These are phyloP conservation scores for Globodera rostochiensis DNA, from an alignment of 1,140 invertebrate species.

Conservation along the genomic window DNA sequence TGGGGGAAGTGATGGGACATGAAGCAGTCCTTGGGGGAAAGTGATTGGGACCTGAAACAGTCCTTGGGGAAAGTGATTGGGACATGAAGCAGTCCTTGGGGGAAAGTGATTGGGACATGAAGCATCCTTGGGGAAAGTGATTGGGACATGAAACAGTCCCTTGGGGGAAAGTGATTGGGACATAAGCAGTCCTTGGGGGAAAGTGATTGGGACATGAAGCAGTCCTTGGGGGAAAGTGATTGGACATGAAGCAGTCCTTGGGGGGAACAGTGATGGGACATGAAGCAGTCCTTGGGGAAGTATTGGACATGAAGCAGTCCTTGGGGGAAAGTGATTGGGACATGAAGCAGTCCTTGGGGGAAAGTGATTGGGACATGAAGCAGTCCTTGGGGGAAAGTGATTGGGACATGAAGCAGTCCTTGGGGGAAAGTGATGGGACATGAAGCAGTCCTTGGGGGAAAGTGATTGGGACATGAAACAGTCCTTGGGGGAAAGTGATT, in stretches of 20 bases:
- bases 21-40: conserved; percentile 44
- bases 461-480: not conserved
- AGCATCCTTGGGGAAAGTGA: not conserved
- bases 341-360: conserved; percentile 47
- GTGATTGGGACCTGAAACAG: conserved; percentile 33
- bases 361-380: conserved; percentile 18
- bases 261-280: conserved; percentile 10
- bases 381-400: conserved; percentile 39
- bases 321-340: conserved; percentile 9
- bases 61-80: conserved; percentile 30
- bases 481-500: not conserved
- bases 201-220: conserved; percentile 27
- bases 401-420: conserved; percentile 42
- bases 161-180: conserved; percentile 9
- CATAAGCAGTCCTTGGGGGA: conserved; percentile 47
- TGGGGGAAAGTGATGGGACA: conserved; percentile 6
- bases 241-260: conserved; percentile 42
- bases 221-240: conserved; percentile 35
- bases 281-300: not conserved
- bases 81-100: conserved; percentile 46
- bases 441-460: not conserved
- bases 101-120: not conserved
- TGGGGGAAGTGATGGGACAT: conserved; percentile 26
- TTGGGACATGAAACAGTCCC: not conserved
- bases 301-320: not conserved